Evolutionary conservation across 2,797 vertebrate genomes (phyloP), one percentile per base, ranked within the genome.

Genomic region (Gobionotothen gibberifrons): DNA sequence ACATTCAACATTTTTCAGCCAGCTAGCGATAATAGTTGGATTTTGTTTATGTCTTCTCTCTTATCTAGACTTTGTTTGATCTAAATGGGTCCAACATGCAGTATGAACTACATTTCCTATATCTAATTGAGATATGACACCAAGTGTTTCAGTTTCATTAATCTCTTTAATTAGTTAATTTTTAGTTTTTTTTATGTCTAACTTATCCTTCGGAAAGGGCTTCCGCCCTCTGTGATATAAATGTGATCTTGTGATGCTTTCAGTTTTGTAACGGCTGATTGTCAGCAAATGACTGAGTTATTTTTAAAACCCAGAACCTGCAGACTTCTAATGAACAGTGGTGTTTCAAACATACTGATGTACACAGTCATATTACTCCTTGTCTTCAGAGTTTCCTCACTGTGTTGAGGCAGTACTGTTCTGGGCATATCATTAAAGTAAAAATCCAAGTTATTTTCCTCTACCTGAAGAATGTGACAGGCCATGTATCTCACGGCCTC

Each of bases 391-490:
- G 65, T 53, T 81, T 68, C 62, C 40, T 54, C 71, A 62, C 60
- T 67, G 64, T 82, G 73, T 74, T 69, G 70, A 81, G 59, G 71
- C 81, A 83, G 63, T 76, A 76, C 79, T 78, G 59, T 84, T 76
- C 69, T 52, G 67, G 61, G 63, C 47, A 80, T 85, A 76, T 81
- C 72, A 78, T 89, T 78, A 84, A 87, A 84, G 84, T 84, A 70
- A 75, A 83, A 88, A 84, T 61, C 78, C 67, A 57, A 70, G 76
- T 81, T 81, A 68, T 82, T 85, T 85, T 72, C 73, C 70, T 68
- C 79, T 59, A 69, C 87, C 85, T 84, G 77, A 89, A 79, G 83
- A 89, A 86, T 85, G 76, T 91, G 89, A 88, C 87, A 85, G 77
- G 82, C 74, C 81, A 81, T 87, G 80, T 84, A 76, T 86, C 85